Evolutionary conservation across 2,888 invertebrate genomes (phyloP), one percentile per base, ranked within the genome.

Genomic region (Osmoderma eremita): DNA sequence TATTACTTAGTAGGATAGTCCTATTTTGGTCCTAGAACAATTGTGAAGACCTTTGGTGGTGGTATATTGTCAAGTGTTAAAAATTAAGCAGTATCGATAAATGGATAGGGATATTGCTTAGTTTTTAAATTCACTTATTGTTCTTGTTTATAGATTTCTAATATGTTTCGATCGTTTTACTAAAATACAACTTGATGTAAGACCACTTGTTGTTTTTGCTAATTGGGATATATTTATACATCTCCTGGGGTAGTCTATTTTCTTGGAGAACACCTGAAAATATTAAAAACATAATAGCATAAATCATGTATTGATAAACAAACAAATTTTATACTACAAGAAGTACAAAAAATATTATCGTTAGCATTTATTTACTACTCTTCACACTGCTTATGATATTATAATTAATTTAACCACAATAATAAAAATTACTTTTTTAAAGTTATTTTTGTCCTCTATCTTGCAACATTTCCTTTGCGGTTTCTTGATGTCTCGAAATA

Each of bases 171-270:
- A 73, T 64, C 83, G 77, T 75, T 79, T 78, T 69, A 95, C 88
- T 77, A 96, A 84, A 68, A 96, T 84, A 78, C 93, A 93, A 79
- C 92, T 90, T 49, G 94, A 93, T 67, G 91, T 90, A 69, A 97
- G 84, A 50, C 93, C 92, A 67, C 90, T 90, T 51, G 91, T 90
- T 51, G 90, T 86, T 83, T 92, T 92, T 42, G 91, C 87, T 73
- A 96, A 84, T 81, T 95, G 93, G 1, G 91, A 91, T 78, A 93
- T 89, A 74, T 89, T 88, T 65, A 94, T 86, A 3, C 91, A 91
- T 78, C 93, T 88, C 73, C 92, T 87, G 18, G 92, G 88, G 79
- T 91, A 93, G 80, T 93, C 92, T 45, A 95, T 90, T 84, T 91
- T 93, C 75, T 94, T 93, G 71, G 91, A 91, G 78, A 95, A 91